Conservation (phyloP, 2,888 invertebrate genomes). For the Cryptocheilus praepositus region DNA sequence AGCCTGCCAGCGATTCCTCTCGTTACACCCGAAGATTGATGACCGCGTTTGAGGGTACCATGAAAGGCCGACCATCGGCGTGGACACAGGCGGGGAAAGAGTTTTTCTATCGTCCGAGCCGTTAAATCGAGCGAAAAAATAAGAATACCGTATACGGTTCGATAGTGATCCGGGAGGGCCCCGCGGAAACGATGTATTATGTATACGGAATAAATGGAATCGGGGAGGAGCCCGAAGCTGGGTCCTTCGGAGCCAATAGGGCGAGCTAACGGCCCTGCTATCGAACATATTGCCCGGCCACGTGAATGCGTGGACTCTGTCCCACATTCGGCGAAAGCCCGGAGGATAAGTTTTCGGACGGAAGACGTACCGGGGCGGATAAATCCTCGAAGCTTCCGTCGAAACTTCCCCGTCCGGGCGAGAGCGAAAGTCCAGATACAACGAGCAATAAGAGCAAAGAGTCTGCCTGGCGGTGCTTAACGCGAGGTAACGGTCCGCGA, state of each 20-base stretch:
- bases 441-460: constrained; percentile 7
- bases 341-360: constrained; percentile 51
- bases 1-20: constrained; percentile 32
- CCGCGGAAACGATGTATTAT: constrained; percentile 66
- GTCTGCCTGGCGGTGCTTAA: constrained; percentile 33
- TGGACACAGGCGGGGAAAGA: constrained; percentile 13
- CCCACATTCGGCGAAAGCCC: constrained; percentile 36
- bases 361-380: constrained; percentile 39
- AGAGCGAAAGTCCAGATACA: constrained; percentile 30
- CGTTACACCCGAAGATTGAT: constrained; percentile 53
- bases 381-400: constrained; percentile 33
- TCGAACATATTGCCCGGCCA: constrained; percentile 59
- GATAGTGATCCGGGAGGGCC: constrained; percentile 55
- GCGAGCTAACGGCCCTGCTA: constrained; percentile 62
- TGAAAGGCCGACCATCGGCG: constrained; percentile 27
- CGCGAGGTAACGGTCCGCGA: constrained; percentile 42
- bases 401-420: constrained; percentile 25
- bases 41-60: constrained; percentile 34
- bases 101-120: constrained; percentile 14
- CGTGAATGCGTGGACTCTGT: constrained; percentile 43
- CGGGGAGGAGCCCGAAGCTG: constrained; percentile 56
- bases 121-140: constrained; percentile 69
- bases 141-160: constrained; percentile 59
- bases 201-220: constrained; percentile 70
- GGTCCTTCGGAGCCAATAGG: constrained; percentile 69